Evolutionary conservation across 2,888 invertebrate species (phyloP).

Genomic region (Trichopria drosophilae): DNA sequence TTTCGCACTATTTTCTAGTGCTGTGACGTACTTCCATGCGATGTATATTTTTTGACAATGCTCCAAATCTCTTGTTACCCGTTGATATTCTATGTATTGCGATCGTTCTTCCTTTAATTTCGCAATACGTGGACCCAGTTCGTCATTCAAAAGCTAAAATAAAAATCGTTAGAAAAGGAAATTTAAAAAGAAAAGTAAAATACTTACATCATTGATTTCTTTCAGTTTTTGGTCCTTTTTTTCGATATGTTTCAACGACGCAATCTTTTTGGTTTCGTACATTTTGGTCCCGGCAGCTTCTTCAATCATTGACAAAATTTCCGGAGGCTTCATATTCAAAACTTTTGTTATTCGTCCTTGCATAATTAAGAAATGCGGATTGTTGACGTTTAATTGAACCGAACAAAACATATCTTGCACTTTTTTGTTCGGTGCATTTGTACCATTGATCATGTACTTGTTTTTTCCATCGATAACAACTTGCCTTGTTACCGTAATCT

Average conservation of each 20-base stretch:
- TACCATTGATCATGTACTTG: constrained; percentile 93
- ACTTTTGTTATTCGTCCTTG: constrained; percentile 99
- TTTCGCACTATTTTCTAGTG: constrained; percentile 61
- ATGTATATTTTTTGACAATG: constrained; percentile 74
- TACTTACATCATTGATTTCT: constrained; percentile 77
- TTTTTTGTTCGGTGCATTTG: constrained; percentile 84
- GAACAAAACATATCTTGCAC: constrained; percentile 95
- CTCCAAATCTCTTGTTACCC: constrained; percentile 81
- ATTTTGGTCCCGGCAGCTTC: constrained; percentile 97
- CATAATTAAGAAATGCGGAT: constrained; percentile 99
- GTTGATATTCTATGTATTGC: constrained; percentile 85
- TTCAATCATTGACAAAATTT: constrained; percentile 97
- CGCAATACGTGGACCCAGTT: constrained; percentile 86
- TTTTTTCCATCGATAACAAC: constrained; percentile 85
- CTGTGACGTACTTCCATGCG: constrained; percentile 71
- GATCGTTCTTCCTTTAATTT: constrained; percentile 83
- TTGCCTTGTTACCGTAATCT: constrained; percentile 91
- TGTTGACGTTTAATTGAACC: constrained; percentile 96
- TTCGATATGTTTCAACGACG: constrained; percentile 82
- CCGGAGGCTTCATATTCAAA: constrained; percentile 96
- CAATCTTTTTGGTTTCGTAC: constrained; percentile 92
- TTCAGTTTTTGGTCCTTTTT: constrained; percentile 89
- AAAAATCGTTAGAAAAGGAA: constrained; percentile 10
- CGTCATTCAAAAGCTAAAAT: constrained; percentile 72
- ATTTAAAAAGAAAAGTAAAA: constrained; percentile 10